Conservation (phyloP, 92 coral and sea anemone species). For the Bergia sp. region DNA sequence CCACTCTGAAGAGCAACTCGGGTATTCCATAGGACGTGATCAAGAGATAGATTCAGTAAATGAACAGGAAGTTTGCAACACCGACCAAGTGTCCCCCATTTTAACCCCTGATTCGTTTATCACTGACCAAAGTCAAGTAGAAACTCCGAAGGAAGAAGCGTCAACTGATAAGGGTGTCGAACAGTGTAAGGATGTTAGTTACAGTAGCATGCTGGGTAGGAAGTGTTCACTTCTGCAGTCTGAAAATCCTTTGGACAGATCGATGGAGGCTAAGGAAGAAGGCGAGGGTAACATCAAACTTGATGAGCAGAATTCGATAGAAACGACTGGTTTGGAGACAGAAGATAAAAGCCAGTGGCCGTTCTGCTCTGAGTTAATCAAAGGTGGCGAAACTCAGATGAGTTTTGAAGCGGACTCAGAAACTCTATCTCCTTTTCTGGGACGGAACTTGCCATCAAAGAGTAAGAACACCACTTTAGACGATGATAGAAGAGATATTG, state of each 20-base stretch:
- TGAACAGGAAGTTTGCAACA: background rate
- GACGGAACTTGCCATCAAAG: background rate
- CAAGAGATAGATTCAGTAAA: background rate
- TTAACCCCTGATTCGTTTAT: conserved; percentile 38
- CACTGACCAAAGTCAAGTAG: conserved; percentile 21
- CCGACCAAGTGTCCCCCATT: conserved; percentile 22
- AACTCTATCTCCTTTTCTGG: background rate
- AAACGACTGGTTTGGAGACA: background rate
- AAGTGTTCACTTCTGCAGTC: background rate
- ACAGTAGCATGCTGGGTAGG: background rate
- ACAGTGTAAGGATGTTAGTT: background rate
- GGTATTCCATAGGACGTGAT: background rate
- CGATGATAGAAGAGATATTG: background rate
- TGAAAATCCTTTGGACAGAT: background rate
- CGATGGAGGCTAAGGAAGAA: background rate
- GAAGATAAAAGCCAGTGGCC: background rate
- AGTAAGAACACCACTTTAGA: background rate
- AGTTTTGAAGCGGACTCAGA: conserved; percentile 30
- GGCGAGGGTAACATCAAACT: background rate
- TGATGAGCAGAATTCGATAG: background rate
- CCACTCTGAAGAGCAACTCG: background rate
- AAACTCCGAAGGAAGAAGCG: background rate
- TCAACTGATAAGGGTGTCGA: background rate
- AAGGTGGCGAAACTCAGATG: background rate
- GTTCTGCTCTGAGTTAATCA: background rate